Evolutionary conservation across 2,888 invertebrate species (phyloP).

Genomic region (Tipula unca): DNA sequence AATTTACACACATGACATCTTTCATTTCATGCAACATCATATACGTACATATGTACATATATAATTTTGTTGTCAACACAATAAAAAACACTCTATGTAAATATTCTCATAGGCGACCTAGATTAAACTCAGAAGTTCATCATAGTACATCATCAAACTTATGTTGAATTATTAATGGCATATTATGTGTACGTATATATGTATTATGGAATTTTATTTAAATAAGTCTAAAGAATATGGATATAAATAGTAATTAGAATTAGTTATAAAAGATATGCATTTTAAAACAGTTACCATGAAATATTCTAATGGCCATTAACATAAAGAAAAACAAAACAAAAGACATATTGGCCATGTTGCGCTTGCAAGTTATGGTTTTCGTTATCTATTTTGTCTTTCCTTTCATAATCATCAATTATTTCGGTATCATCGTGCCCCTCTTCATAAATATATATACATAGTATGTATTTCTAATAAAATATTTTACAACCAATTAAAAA

Average conservation of each 20-base stretch:
- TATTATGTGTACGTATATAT: no score
- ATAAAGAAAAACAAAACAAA: neutral
- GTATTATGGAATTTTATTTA: neutral
- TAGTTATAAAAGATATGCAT: neutral
- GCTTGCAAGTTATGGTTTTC: no score
- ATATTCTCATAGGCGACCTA: neutral
- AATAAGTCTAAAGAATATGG: neutral
- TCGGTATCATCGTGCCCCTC: neutral
- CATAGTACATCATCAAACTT: neutral
- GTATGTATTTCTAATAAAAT: neutral
- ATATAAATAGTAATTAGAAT: neutral
- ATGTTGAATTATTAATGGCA: neutral
- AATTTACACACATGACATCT: neutral
- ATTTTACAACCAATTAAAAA: neutral
- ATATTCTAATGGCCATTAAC: neutral
- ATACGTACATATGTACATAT: no score
- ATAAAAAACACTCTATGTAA: neutral
- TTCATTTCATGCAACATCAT: neutral
- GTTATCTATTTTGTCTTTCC: neutral
- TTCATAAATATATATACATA: no score
- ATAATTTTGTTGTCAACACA: neutral
- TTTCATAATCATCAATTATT: neutral
- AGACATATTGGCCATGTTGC: neutral
- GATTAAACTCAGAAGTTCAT: neutral
- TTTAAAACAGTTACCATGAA: neutral